Conservation (phyloP, 2,888 invertebrate species). For the Drosophila heteroneura region DNA sequence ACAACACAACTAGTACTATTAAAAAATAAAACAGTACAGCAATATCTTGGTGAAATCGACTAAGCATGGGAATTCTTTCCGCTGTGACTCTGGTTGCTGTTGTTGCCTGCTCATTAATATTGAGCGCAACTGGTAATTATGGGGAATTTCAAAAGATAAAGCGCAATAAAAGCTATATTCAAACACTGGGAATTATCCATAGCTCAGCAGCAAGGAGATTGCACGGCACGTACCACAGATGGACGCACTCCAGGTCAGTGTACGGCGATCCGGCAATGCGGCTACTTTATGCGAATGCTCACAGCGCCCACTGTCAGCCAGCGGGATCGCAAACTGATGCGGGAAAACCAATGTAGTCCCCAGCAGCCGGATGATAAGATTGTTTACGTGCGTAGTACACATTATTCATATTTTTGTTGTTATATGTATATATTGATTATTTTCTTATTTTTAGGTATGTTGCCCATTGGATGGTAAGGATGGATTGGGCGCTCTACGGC, state of each 20-base stretch:
- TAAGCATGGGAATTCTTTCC: conserved; percentile 32
- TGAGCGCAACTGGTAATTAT: conserved; percentile 55
- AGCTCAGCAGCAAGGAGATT: conserved; percentile 47
- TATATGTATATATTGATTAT: background rate
- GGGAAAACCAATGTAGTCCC: conserved; percentile 59
- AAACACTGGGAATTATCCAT: conserved; percentile 21
- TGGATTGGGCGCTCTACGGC: conserved; percentile 24
- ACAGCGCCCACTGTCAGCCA: conserved; percentile 13
- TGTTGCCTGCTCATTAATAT: conserved; percentile 48
- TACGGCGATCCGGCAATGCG: conserved; percentile 52
- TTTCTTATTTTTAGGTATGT: conserved; percentile 51
- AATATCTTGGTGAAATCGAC: conserved; percentile 25
- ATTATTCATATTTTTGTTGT: background rate
- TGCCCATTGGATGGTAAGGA: conserved; percentile 43
- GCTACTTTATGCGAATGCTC: conserved; percentile 60
- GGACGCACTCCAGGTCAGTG: conserved; percentile 37
- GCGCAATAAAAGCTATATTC: conserved; percentile 22
- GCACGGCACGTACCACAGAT: conserved; percentile 31
- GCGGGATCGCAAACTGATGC: conserved; percentile 47
- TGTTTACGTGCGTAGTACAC: conserved; percentile 43
- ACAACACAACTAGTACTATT: conserved; percentile 12
- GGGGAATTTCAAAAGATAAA: conserved; percentile 12
- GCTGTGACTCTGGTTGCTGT: conserved; percentile 12
- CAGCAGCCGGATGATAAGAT: background rate
- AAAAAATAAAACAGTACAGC: background rate